A percentile compares a stretch with the other conserved stretches of the same genome.
Evolutionary conservation across 2,113 vertebrate species (phyloP).

Genomic region (Myrmecobius fasciatus): DNA sequence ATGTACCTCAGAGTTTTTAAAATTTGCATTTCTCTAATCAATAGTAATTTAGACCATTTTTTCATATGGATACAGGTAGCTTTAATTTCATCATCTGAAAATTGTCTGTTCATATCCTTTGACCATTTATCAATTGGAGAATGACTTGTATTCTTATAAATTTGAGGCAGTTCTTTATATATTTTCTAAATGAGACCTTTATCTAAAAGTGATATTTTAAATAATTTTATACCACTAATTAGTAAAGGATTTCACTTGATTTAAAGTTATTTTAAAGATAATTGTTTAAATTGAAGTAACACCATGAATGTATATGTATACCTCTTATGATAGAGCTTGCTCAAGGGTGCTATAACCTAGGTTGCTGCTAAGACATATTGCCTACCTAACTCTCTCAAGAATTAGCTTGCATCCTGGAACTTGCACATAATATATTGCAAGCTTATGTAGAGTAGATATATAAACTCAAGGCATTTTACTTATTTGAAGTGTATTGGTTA

Average conservation of each 20-base stretch:
- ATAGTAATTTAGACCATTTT: too few species aligned
- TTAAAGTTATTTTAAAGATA: background rate
- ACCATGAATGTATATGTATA: background rate
- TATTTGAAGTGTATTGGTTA: background rate
- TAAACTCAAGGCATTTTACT: background rate
- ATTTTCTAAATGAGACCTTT: too few species aligned
- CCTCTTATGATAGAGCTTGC: background rate
- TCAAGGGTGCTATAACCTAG: background rate
- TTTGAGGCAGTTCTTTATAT: too few species aligned
- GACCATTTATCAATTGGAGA: too few species aligned
- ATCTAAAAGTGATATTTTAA: background rate
- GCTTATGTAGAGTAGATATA: background rate
- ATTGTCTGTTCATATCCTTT: too few species aligned
- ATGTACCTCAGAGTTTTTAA: too few species aligned
- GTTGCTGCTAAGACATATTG: background rate
- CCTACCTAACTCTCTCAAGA: background rate
- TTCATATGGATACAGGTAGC: too few species aligned
- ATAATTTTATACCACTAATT: background rate
- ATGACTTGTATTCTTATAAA: too few species aligned
- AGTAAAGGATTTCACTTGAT: background rate
- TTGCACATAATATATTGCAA: background rate
- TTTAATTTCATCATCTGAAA: too few species aligned
- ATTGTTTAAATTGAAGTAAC: background rate
- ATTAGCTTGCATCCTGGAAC: background rate
- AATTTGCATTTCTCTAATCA: too few species aligned